A percentile compares a stretch with the other conserved stretches of the same genome.
These are phyloP conservation scores for Pyrgus malvae DNA, from an alignment of 2,888 invertebrate genomes.

Conservation along the genomic window DNA sequence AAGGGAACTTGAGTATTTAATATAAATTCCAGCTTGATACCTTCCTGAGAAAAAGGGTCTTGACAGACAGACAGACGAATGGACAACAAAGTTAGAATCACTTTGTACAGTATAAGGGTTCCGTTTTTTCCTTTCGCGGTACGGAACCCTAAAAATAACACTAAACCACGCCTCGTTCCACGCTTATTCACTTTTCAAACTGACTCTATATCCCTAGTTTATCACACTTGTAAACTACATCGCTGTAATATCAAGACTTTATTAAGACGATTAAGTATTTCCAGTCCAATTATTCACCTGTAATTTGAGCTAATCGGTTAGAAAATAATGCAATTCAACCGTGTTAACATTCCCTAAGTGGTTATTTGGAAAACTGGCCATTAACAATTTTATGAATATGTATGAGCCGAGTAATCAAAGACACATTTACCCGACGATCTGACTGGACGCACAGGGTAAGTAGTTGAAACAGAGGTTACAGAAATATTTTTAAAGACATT, in stretches of 20 bases:
- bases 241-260: not conserved
- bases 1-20: too few relatives aligned
- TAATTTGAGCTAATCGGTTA: conserved; percentile 4
- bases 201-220: too few relatives aligned
- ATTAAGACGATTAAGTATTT: conserved; percentile 12
- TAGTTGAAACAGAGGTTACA: not conserved
- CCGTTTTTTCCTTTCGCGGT: too few relatives aligned
- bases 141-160: too few relatives aligned
- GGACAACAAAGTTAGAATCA: too few relatives aligned
- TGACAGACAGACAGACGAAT: too few relatives aligned
- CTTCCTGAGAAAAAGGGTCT: too few relatives aligned
- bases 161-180: too few relatives aligned
- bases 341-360: conserved; percentile 26
- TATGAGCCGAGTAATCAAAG: conserved; percentile 19
- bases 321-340: conserved; percentile 22
- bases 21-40: too few relatives aligned
- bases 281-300: conserved; percentile 21
- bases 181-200: too few relatives aligned
- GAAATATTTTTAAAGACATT: too few relatives aligned
- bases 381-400: conserved; percentile 20
- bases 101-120: too few relatives aligned
- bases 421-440: conserved; percentile 15
- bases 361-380: conserved; percentile 27
- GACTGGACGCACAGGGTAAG: not conserved
- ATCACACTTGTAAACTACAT: not conserved